These are phyloP conservation scores for Troides helena DNA, from an alignment of 2,888 invertebrate species.

Conservation along the genomic window DNA sequence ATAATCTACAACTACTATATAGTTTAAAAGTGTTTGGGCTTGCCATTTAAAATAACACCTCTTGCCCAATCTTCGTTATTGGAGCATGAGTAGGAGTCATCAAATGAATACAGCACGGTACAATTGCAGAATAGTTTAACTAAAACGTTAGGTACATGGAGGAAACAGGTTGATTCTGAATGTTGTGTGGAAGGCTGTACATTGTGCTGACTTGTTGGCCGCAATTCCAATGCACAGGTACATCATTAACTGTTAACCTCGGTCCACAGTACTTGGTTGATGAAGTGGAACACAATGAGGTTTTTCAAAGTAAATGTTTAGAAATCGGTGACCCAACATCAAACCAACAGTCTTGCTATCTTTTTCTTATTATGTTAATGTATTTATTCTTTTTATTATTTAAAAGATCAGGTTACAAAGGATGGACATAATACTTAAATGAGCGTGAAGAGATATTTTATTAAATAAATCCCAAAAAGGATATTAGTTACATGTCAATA, in stretches of 20 bases:
- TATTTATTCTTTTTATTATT: not conserved
- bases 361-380: not conserved
- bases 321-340: not conserved
- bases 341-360: not conserved
- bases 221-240: conserved; percentile 1
- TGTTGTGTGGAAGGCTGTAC: conserved; percentile 1
- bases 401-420: not conserved
- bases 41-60: too few relatives aligned
- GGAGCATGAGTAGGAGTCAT: too few relatives aligned
- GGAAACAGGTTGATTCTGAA: not conserved
- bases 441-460: too few relatives aligned
- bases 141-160: not conserved
- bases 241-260: conserved; percentile 12
- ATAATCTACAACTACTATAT: too few relatives aligned
- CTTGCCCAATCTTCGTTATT: too few relatives aligned
- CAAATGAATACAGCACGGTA: too few relatives aligned
- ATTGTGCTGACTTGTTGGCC: conserved; percentile 1
- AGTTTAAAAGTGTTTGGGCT: too few relatives aligned
- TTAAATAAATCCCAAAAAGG: too few relatives aligned
- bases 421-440: too few relatives aligned
- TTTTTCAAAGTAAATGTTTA: conserved; percentile 8
- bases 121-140: not conserved
- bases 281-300: conserved; percentile 15
- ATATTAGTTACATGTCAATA: too few relatives aligned
- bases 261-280: conserved; percentile 10